Evolutionary conservation across 2,797 vertebrate genomes (phyloP), one percentile per base, ranked within the genome.

Genomic region (Crax fasciolata): DNA sequence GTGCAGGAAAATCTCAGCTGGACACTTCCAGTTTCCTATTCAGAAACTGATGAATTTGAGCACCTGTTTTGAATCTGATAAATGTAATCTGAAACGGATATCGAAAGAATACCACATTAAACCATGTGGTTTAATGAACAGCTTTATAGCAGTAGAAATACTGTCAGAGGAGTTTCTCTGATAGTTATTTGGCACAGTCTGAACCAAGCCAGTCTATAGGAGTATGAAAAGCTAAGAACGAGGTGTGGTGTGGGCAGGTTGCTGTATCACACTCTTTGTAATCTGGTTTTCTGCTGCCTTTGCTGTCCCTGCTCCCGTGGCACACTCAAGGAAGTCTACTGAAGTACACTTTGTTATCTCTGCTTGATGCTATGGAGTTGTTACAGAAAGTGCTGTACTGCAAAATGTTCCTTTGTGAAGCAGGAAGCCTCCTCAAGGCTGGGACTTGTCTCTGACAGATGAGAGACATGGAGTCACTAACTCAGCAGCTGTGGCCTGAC

Each of bases 391-490:
- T 15, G 20, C 62, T 41, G 3, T 54, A 25, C 25, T n/a, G 25
- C 20, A 58, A 6, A 73, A 11, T 66, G 46, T 28, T 73, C 7
- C 49, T 28, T 2, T 0, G 0, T n/a, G 39, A 46, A 72, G 38
- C 30, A 72, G 24, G 52, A 75, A 1, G 19, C 52, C 72, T 92
- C 61, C 17, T 16, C 32, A 9, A 35, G 41, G 20, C 61, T 59
- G 28, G 41, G 62, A 46, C 39, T 41, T 57, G 13, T 32, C 49
- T 82, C 75, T 59, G 54, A 44, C 38, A 54, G 32, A 17, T 28
- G 21, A 76, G 28, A 61, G 28, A 13, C 24, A 5, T 8, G 38
- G 38, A 75, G 48, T 38, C 25, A 13, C n/a, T 46, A 46, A 24
- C 49, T 46, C 25, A 70, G 18, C n/a, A 67, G n/a, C n/a, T 35